Conservation (phyloP, 2,113 vertebrate genomes). For the Neogale vison region DNA sequence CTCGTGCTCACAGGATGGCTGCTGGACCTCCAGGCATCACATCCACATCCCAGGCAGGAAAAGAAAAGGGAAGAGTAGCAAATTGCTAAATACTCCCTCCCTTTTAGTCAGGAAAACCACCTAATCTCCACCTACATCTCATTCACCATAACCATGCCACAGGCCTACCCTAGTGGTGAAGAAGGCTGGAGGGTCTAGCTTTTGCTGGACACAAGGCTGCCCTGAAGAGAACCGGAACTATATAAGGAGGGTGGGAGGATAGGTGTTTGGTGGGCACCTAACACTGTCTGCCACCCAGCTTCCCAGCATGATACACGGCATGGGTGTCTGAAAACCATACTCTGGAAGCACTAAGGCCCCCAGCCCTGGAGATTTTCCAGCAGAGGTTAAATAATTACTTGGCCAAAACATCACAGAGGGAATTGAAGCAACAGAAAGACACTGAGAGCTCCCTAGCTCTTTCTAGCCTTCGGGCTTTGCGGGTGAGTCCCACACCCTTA, state of each 20-base stretch:
- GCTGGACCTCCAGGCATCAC: not conserved
- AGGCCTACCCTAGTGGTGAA: not conserved
- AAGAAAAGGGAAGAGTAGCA: not conserved
- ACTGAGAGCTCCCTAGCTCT: not conserved
- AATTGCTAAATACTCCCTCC: not conserved
- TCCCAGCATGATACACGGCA: no score
- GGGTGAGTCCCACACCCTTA: not conserved
- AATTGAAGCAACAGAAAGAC: constrained; percentile 14
- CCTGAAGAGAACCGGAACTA: not conserved
- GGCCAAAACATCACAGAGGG: not conserved
- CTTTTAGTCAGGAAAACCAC: not conserved
- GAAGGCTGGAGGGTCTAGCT: not conserved
- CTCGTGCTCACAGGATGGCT: not conserved
- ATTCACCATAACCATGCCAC: not conserved
- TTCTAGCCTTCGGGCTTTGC: not conserved
- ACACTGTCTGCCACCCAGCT: not conserved
- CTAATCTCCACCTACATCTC: not conserved
- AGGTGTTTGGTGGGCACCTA: not conserved
- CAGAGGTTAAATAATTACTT: not conserved
- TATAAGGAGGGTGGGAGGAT: not conserved
- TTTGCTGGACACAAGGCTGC: not conserved
- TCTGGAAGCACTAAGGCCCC: not conserved
- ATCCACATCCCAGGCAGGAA: not conserved
- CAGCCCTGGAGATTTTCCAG: not conserved
- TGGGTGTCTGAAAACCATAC: not conserved